A percentile compares a stretch with the other conserved stretches of the same genome.
Evolutionary conservation across 1,140 invertebrate species (phyloP).

Genomic region (Eciton burchellii): DNA sequence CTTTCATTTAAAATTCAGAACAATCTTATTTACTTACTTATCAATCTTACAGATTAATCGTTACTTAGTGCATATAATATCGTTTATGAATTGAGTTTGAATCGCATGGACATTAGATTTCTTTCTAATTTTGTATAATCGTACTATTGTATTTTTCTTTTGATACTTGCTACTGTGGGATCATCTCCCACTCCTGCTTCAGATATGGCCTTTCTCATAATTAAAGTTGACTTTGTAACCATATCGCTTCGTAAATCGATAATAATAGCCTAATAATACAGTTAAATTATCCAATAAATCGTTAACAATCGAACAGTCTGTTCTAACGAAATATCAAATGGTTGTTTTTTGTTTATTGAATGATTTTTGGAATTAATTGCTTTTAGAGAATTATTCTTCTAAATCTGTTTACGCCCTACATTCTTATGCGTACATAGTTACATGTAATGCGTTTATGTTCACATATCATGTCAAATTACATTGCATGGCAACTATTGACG

Average conservation of each 20-base stretch:
- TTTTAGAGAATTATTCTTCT: no score
- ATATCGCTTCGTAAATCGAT: slow-evolving; percentile 92
- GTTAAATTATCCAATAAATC: no score
- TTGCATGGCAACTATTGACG: background rate
- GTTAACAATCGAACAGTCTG: slow-evolving; percentile 14
- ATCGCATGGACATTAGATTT: no score
- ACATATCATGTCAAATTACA: no score
- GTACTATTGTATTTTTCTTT: background rate
- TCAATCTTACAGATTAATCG: slow-evolving; percentile 87
- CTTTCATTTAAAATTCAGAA: slow-evolving; percentile 94
- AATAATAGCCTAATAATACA: slow-evolving; percentile 42
- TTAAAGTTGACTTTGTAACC: slow-evolving; percentile 90
- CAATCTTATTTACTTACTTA: slow-evolving; percentile 94
- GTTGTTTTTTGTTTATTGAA: no score
- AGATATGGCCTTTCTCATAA: slow-evolving; percentile 95
- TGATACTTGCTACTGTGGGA: slow-evolving; percentile 92
- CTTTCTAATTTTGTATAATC: no score
- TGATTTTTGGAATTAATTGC: no score
- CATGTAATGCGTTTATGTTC: no score
- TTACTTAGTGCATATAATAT: background rate
- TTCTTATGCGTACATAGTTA: no score
- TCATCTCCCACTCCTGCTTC: slow-evolving; percentile 96
- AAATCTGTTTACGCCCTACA: no score
- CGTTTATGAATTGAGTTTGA: no score
- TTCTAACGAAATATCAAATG: background rate